A percentile compares a stretch with the other conserved stretches of the same genome.
Conservation (phyloP, 2,113 vertebrate species). For the Triplophysa siluroides region DNA sequence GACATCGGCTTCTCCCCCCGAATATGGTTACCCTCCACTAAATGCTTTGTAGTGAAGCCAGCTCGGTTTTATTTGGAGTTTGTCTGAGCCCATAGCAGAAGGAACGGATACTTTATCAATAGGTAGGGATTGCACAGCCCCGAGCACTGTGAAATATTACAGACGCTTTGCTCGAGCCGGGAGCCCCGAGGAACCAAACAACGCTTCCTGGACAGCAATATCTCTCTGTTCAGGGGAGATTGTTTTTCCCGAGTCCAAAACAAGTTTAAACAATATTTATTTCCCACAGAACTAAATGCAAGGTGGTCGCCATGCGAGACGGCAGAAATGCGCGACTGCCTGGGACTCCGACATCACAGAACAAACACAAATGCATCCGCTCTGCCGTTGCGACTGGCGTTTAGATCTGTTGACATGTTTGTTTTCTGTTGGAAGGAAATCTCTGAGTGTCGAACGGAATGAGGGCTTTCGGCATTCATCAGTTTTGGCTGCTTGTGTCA, state of each 20-base stretch:
- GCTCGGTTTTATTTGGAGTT: slow-evolving; percentile 53
- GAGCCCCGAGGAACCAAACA: slow-evolving; percentile 25
- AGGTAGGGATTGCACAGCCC: slow-evolving; percentile 47
- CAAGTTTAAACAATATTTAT: slow-evolving; percentile 31
- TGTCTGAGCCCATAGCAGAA: slow-evolving; percentile 42
- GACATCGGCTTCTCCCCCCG: slow-evolving; percentile 45
- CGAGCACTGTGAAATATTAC: slow-evolving; percentile 56
- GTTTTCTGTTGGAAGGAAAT: slow-evolving; percentile 58
- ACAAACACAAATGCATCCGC: slow-evolving; percentile 5
- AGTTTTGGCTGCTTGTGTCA: slow-evolving; percentile 65
- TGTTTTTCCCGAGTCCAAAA: slow-evolving; percentile 19
- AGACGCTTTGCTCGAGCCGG: slow-evolving; percentile 38
- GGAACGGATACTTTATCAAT: slow-evolving; percentile 47
- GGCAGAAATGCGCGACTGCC: not conserved
- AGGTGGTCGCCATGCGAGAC: not conserved
- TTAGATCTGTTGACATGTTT: slow-evolving; percentile 52
- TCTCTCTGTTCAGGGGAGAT: slow-evolving; percentile 41
- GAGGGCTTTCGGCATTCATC: slow-evolving; percentile 63
- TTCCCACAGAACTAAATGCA: slow-evolving; percentile 15
- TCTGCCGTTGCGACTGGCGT: slow-evolving; percentile 25
- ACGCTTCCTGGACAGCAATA: slow-evolving; percentile 46
- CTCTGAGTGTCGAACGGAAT: slow-evolving; percentile 58
- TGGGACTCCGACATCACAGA: not conserved
- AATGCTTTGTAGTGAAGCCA: slow-evolving; percentile 46
- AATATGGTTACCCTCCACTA: slow-evolving; percentile 46